Base-by-base conservation (phyloP, 2,797 vertebrate genomes). In the Nyctibius grandis region DNA sequence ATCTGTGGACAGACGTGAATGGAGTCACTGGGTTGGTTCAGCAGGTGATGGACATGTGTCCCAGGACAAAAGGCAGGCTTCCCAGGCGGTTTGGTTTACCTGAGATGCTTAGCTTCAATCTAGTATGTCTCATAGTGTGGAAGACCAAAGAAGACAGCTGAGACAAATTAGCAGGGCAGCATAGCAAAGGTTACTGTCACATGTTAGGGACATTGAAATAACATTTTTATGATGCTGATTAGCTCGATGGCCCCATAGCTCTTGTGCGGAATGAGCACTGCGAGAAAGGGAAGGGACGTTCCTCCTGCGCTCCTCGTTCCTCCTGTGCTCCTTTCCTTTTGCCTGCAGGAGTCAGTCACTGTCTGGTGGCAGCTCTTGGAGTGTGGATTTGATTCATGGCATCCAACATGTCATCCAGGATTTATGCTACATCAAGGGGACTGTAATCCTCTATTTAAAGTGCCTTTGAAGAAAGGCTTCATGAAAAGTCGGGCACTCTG, bases 381-480 rank as follows among this genome's bases (percentile, higher is more conserved):
- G 74, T 28, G 60, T 40, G 63, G 68, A 77, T 89, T 82, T 96
- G 86, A 92, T 96, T 92, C 67, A 89, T 44, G 68, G 63, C 64
- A 87, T 64, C 78, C 68, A 63, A 34, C 44, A 3, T 9, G 48
- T 85, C 89, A 74, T 77, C 23, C 38, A 77, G 80, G 84, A 93
- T 97, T 96, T 94, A 96, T 91, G 75, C 36, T 89, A 9, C 5
- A 2, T 82, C 80, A 29, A 77, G 88, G 86, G 86, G 57, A 70
- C 60, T 6, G 23, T 94, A 94, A 95, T 95, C 83, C 51, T 85
- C 80, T 82, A 29, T 85, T 94, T 85, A 77, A 96, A 96, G 93
- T 70, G 80, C 59, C 81, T 90, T 59, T 86, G 93, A 95, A 95
- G 87, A 93, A 95, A 90, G 77, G 74, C 59, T 89, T 76, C 59